A percentile compares a stretch with the other conserved stretches of the same genome.
Conservation (phyloP, 2,888 invertebrate genomes). For the Zygothrica quintamaculata region DNA sequence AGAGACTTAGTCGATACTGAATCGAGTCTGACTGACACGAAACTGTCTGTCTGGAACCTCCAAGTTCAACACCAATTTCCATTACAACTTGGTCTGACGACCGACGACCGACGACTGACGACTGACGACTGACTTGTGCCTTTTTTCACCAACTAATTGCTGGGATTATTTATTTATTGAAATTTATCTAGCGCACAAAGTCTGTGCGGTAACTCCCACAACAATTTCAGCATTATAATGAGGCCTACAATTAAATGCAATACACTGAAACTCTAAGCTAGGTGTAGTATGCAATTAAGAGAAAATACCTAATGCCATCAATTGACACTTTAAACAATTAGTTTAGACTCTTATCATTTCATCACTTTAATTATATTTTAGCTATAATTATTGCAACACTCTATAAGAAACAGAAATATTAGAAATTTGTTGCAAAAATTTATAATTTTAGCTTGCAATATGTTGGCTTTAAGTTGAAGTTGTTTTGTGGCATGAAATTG, state of each 20-base stretch:
- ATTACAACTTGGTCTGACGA: too few relatives aligned
- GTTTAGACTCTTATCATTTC: background rate
- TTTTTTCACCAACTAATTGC: constrained; percentile 59
- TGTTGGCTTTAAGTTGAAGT: constrained; percentile 13
- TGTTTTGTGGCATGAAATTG: constrained; percentile 6
- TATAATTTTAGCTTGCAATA: background rate
- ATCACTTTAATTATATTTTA: too few relatives aligned
- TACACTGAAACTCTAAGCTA: constrained; percentile 10
- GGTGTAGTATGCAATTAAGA: too few relatives aligned
- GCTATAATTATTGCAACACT: too few relatives aligned
- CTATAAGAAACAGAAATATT: too few relatives aligned
- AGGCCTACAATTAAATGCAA: constrained; percentile 39
- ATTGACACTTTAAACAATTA: constrained; percentile 8
- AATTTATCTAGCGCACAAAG: constrained; percentile 64
- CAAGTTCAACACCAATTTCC: constrained; percentile 4
- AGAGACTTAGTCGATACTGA: constrained; percentile 22
- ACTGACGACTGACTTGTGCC: constrained; percentile 43
- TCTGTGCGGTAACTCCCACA: constrained; percentile 55
- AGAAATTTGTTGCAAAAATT: too few relatives aligned
- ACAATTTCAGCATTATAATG: constrained; percentile 32
- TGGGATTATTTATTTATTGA: constrained; percentile 70
- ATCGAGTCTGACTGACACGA: constrained; percentile 45
- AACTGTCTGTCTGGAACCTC: constrained; percentile 33
- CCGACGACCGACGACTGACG: too few relatives aligned
- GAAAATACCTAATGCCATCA: background rate